These are phyloP conservation scores for Pectinophora gossypiella DNA, from an alignment of 1,140 invertebrate species.

Conservation along the genomic window DNA sequence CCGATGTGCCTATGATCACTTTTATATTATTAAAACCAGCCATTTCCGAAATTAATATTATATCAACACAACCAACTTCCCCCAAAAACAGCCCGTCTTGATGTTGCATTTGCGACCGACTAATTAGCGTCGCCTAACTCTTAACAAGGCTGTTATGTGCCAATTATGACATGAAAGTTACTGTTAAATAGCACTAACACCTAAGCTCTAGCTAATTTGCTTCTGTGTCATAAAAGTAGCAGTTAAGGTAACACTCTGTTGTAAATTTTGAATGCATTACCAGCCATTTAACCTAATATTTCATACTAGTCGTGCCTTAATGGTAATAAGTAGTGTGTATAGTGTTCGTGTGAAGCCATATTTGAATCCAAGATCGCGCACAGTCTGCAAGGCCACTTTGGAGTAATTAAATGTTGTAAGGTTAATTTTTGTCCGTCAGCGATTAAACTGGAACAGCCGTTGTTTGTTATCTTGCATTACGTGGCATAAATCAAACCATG, in stretches of 20 bases:
- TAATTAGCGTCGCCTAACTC: neutral
- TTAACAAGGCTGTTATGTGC: neutral
- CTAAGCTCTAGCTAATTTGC: neutral
- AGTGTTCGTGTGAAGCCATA: neutral
- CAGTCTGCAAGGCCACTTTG: neutral
- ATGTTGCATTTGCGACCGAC: too few species aligned
- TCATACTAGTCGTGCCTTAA: neutral
- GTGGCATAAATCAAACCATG: too few species aligned
- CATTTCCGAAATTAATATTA: too few species aligned
- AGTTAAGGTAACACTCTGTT: neutral
- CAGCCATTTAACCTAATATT: neutral
- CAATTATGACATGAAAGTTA: neutral
- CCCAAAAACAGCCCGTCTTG: too few species aligned
- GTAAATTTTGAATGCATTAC: neutral
- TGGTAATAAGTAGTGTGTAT: neutral
- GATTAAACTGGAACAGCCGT: too few species aligned
- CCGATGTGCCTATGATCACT: too few species aligned
- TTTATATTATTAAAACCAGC: too few species aligned
- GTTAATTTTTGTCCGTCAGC: too few species aligned
- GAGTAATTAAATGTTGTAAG: neutral
- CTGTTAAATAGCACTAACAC: neutral
- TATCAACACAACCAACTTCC: too few species aligned
- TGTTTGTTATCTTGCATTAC: too few species aligned
- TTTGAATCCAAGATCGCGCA: neutral
- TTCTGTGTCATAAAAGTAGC: neutral